Evolutionary conservation across 2,797 vertebrate genomes (phyloP).

Genomic region (Phalloptychus januarius): DNA sequence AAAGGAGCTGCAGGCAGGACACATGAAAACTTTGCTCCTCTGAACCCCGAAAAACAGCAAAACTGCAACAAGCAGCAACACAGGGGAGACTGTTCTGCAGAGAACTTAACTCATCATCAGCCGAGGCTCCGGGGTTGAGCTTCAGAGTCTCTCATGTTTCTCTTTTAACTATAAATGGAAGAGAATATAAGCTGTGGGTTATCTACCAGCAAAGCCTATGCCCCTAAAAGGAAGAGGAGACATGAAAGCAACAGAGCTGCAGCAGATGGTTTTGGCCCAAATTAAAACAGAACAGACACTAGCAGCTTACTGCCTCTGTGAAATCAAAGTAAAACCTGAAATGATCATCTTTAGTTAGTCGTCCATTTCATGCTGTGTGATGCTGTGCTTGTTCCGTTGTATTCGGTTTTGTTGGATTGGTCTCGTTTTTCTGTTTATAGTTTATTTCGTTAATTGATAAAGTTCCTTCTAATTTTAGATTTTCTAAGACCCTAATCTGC

Average conservation of each 20-base stretch:
- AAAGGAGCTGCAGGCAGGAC: conserved; percentile 40
- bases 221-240: conserved; percentile 46
- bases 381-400: neutral
- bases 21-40: conserved; percentile 31
- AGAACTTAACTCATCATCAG: conserved; percentile 43
- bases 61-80: conserved; percentile 26
- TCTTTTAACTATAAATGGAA: conserved; percentile 68
- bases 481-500: neutral
- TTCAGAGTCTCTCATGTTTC: conserved; percentile 44
- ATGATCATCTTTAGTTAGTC: neutral
- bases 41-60: conserved; percentile 9
- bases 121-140: conserved; percentile 34
- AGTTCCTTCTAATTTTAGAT: neutral
- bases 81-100: conserved; percentile 1
- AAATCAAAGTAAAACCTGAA: neutral
- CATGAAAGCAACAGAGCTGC: conserved; percentile 38
- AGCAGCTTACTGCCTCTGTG: neutral
- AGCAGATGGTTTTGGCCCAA: conserved; percentile 36
- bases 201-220: conserved; percentile 28
- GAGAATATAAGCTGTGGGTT: conserved; percentile 54
- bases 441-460: neutral
- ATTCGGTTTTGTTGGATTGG: neutral
- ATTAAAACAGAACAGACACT: conserved; percentile 19
- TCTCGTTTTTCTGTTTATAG: neutral
- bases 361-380: neutral